Base-by-base conservation (phyloP, 1,140 invertebrate species). In the Drosophila funebris region DNA sequence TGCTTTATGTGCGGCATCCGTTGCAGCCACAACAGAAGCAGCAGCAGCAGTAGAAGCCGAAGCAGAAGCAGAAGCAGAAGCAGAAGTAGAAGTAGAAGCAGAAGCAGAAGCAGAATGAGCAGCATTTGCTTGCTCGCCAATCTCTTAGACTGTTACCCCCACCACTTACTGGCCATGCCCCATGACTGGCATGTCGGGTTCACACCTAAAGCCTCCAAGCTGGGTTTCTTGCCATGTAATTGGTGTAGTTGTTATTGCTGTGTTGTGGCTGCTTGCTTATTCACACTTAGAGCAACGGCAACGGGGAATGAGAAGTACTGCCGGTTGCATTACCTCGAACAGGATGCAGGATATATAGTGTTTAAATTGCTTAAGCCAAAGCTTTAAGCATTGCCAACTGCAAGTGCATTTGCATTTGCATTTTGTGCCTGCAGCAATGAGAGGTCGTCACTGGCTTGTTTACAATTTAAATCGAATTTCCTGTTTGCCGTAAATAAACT, bases 401-500 rank as follows among this genome's bases (percentile, higher is more conserved):
- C 77, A 83, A 31, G 57, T 63, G 72, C 77, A 83, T 44, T 69
- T 56, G 73, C 44, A 84, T 85, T 85, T 85, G 83, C 82, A 87
- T 82, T 54, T 60, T 62, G 16, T 16, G 62, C 18, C 43, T 39
- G 37, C 24, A 31, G 69, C 37, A 7, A 3, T 18, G 5, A 9
- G n/a, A 31, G 22, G 41, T 53, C 56, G 11, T 44, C 46, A 46
- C 57, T 53, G 71, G 66, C 71, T 87, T 87, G 82, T 87, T 85
- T 85, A 87, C 82, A 87, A 85, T 87, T 85, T 85, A 82, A 85
- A 85, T 85, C 82, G 82, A 85, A 85, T 87, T 87, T 85, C 82
- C 82, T 82, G 78, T 72, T 44, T 72, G 78, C 73, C 44, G 69
- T 87, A 81, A 78, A 81, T 75, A 80, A 85, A 78, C 43, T 85